phyloP scores from a whole-genome alignment of 2,888 invertebrate species.

The Eupithecia tripunctaria region DNA sequence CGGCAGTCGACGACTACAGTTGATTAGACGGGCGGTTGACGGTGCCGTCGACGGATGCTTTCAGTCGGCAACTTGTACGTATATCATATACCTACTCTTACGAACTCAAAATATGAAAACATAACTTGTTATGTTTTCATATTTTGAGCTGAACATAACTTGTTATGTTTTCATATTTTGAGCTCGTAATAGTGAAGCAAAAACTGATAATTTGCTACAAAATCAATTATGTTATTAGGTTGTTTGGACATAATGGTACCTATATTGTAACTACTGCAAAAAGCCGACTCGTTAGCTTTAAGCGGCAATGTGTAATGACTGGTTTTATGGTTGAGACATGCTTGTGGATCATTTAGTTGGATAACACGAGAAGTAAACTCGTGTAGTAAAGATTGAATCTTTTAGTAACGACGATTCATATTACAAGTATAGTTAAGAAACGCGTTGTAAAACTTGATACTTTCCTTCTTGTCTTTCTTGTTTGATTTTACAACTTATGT shows the following conservation, averaged over 20 bases:
- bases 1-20: no score
- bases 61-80: no score
- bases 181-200: constrained; percentile 37
- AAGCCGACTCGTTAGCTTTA: constrained; percentile 28
- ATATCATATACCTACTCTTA: no score
- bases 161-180: not conserved
- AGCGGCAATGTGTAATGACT: constrained; percentile 19
- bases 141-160: no score
- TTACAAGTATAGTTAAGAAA: not conserved
- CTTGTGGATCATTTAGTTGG: constrained; percentile 7
- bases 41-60: no score
- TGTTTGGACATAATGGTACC: constrained; percentile 35
- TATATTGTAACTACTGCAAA: constrained; percentile 28
- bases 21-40: no score
- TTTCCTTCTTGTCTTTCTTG: not conserved
- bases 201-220: constrained; percentile 45
- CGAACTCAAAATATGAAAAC: no score
- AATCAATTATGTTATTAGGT: constrained; percentile 49
- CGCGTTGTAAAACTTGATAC: not conserved
- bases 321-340: constrained; percentile 26
- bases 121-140: no score
- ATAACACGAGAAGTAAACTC: not conserved
- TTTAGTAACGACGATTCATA: not conserved
- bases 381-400: not conserved
- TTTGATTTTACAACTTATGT: not conserved